phyloP scores from a whole-genome alignment of 1,140 invertebrate genomes.

The Bombus difficillimus region DNA sequence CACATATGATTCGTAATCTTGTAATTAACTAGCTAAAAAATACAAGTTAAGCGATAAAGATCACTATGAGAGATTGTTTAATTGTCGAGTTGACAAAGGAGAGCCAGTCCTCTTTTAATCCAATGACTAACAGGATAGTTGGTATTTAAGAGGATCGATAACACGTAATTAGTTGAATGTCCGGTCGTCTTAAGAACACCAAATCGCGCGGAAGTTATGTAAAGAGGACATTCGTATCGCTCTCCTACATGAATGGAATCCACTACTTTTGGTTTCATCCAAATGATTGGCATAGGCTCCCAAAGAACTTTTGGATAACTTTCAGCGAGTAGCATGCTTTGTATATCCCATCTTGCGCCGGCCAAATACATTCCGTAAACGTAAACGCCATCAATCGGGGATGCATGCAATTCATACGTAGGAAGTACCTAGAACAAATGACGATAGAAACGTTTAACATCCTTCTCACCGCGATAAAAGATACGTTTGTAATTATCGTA shows the following conservation, averaged over 20 bases:
- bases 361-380: conserved; percentile 93
- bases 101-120: conserved; percentile 93
- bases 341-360: conserved; percentile 91
- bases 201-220: conserved; percentile 93
- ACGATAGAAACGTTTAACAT: background rate
- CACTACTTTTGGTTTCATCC: conserved; percentile 86
- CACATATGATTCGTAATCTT: background rate
- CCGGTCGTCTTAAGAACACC: conserved; percentile 94
- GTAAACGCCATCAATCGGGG: conserved; percentile 90
- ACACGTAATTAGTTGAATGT: conserved; percentile 95
- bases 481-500: background rate
- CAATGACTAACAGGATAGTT: conserved; percentile 89
- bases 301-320: conserved; percentile 92
- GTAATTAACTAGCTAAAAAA: background rate
- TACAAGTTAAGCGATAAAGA: background rate
- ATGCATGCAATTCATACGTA: conserved; percentile 56
- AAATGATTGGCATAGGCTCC: conserved; percentile 90
- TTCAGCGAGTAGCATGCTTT: conserved; percentile 86
- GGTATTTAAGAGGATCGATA: conserved; percentile 90
- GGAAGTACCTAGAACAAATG: conserved; percentile 57
- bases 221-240: conserved; percentile 92
- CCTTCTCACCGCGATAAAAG: background rate
- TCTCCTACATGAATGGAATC: conserved; percentile 83
- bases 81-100: conserved; percentile 91
- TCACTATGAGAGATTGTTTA: conserved; percentile 73